Base-by-base conservation (phyloP, 35 echinoderm and acorn worm genomes). In the Lytechinus pictus region DNA sequence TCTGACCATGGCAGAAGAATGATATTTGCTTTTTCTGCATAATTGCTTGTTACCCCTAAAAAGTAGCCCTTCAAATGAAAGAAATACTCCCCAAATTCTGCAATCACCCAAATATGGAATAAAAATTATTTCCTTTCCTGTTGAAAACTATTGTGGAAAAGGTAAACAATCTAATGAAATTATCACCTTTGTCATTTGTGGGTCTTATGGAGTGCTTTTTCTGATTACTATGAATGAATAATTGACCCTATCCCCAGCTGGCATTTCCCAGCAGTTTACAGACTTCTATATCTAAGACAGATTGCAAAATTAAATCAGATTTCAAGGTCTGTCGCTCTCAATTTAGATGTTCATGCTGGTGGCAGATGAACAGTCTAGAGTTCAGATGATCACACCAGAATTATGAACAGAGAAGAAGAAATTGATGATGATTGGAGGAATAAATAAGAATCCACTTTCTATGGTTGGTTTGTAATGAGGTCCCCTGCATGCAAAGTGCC, bases 271-370 rank as follows among this genome's bases (percentile, higher is more conserved):
- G 66, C 66, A 79, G 66, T 79, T 44, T 79, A 79, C 66, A 24
- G 66, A 79, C 66, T 79, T 79, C 66, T 79, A 79, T 24, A 79
- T 79, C 66, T 79, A 79, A 7, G 66, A 79, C 66, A 79, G 66
- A 79, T 79, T 79, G 66, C 66, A 79, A 79, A 79, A 79, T 79
- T 79, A 79, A 79, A 79, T 79, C 66, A 79, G 8, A 79, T 79
- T 79, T 79, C 66, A 79, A 79, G 66, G 66, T 24, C n/a, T 79
- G 66, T 79, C 66, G 19, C 66, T 79, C 66, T 24, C 66, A 79
- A 79, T 79, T 79, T 14, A 79, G 66, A 79, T 24, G 16, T 7
- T 24, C 66, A 16, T 79, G n/a, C 66, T 27, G 19, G 19, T 79
- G 66, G 19, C 19, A 16, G 66, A 79, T 79, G 66, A 79, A n/a